A percentile compares a stretch with the other conserved stretches of the same genome.
phyloP scores from a whole-genome alignment of 2,888 invertebrate genomes.

The Philopedon plagiatum region DNA sequence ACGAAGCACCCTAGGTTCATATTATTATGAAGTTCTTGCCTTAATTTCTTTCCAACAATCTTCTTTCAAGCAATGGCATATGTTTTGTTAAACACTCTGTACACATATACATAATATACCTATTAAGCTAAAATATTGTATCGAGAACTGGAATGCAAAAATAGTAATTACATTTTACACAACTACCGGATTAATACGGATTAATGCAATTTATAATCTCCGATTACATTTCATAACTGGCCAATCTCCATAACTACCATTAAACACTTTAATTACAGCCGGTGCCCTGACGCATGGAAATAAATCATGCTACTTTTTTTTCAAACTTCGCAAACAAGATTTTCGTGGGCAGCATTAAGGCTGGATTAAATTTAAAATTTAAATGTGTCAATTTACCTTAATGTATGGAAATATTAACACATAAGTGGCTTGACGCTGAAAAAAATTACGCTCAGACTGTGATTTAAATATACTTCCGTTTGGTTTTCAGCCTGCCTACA shows the following conservation, averaged over 20 bases:
- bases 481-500: slow-evolving; percentile 3
- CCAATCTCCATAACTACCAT: slow-evolving; percentile 25
- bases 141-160: too few relatives aligned
- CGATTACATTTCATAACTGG: slow-evolving; percentile 4
- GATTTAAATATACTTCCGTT: slow-evolving; percentile 10
- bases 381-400: slow-evolving; percentile 40
- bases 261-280: slow-evolving; percentile 31
- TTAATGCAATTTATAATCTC: slow-evolving; percentile 3
- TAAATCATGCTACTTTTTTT: slow-evolving; percentile 26
- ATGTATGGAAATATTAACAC: slow-evolving; percentile 36
- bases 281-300: slow-evolving; percentile 11
- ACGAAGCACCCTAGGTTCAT: too few relatives aligned
- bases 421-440: slow-evolving; percentile 8
- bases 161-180: background rate
- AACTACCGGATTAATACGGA: background rate
- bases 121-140: too few relatives aligned
- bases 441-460: background rate
- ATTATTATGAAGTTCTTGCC: too few relatives aligned
- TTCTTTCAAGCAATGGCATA: too few relatives aligned
- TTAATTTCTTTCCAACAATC: too few relatives aligned
- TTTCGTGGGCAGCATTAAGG: slow-evolving; percentile 28
- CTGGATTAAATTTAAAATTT: slow-evolving; percentile 39
- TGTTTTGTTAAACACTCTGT: too few relatives aligned
- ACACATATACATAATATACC: too few relatives aligned
- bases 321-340: slow-evolving; percentile 33